phyloP scores from a whole-genome alignment of 1,140 invertebrate genomes.

The Diachasma alloeum region DNA sequence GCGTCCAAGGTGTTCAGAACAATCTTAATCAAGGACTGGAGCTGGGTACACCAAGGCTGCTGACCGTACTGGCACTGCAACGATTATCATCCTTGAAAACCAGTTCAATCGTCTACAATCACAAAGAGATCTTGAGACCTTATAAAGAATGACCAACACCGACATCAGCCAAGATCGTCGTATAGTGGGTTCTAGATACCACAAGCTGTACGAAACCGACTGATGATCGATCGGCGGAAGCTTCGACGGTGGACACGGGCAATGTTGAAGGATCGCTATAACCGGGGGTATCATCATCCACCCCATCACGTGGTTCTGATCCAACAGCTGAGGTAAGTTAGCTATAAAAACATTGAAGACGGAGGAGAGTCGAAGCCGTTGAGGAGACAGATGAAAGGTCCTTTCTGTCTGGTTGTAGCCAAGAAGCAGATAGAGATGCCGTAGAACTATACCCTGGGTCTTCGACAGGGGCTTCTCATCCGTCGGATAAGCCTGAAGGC shows the following conservation, averaged over 20 bases:
- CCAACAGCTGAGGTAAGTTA: slow-evolving; percentile 90
- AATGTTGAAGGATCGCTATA: slow-evolving; percentile 87
- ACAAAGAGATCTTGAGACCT: slow-evolving; percentile 69
- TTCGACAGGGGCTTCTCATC: slow-evolving; percentile 84
- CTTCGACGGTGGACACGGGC: slow-evolving; percentile 74
- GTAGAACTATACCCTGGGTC: slow-evolving; percentile 87
- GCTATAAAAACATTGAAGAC: slow-evolving; percentile 96
- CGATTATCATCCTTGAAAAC: background rate
- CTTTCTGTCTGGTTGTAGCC: slow-evolving; percentile 94
- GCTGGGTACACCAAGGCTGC: slow-evolving; percentile 79
- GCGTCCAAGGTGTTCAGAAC: slow-evolving; percentile 93
- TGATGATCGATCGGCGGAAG: slow-evolving; percentile 63
- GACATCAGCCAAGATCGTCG: slow-evolving; percentile 92
- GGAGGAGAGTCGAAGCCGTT: slow-evolving; percentile 85
- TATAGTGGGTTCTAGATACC: slow-evolving; percentile 85
- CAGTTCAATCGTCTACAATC: background rate
- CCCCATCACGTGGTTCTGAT: slow-evolving; percentile 94
- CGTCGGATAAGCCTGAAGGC: slow-evolving; percentile 74
- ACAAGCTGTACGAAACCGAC: slow-evolving; percentile 82
- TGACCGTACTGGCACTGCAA: slow-evolving; percentile 90
- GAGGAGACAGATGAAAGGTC: slow-evolving; percentile 88
- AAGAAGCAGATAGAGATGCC: slow-evolving; percentile 91
- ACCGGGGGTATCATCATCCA: slow-evolving; percentile 85
- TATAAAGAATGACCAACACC: slow-evolving; percentile 94
- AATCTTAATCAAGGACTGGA: slow-evolving; percentile 85